These are phyloP conservation scores for Anisognathus igniventris DNA, from an alignment of 2,797 vertebrate species.

Conservation along the genomic window DNA sequence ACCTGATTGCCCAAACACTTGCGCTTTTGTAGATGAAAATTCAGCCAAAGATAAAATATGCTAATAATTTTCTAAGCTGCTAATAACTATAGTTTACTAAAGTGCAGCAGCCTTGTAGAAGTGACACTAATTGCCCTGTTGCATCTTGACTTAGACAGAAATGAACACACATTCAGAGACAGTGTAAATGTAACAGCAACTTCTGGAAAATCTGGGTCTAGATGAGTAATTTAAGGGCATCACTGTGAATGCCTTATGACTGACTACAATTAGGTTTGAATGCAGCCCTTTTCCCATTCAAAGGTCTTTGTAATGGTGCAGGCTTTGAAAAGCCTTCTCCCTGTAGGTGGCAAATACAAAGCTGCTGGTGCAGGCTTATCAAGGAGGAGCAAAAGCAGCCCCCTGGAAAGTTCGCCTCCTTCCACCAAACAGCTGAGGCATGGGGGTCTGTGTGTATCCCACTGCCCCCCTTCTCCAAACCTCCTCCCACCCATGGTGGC, in stretches of 20 bases:
- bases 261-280: not conserved
- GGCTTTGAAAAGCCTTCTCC: not conserved
- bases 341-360: not conserved
- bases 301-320: not conserved
- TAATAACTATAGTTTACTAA: conserved; percentile 29
- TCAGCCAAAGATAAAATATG: conserved; percentile 39
- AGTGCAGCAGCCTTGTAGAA: conserved; percentile 12
- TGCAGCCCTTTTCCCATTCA: not conserved
- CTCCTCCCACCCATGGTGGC: not conserved
- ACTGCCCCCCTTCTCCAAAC: not conserved
- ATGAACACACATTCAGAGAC: not conserved
- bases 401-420: not conserved
- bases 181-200: not conserved
- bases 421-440: not conserved
- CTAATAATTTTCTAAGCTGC: conserved; percentile 32
- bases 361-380: not conserved
- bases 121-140: not conserved
- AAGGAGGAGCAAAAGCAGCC: not conserved
- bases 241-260: not conserved
- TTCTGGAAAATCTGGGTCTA: not conserved
- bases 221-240: not conserved
- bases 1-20: conserved; percentile 28
- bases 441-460: not conserved
- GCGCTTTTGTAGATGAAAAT: conserved; percentile 50
- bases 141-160: not conserved